These are phyloP conservation scores for Podotricha telesiphe DNA, from an alignment of 2,888 invertebrate genomes.

Conservation along the genomic window DNA sequence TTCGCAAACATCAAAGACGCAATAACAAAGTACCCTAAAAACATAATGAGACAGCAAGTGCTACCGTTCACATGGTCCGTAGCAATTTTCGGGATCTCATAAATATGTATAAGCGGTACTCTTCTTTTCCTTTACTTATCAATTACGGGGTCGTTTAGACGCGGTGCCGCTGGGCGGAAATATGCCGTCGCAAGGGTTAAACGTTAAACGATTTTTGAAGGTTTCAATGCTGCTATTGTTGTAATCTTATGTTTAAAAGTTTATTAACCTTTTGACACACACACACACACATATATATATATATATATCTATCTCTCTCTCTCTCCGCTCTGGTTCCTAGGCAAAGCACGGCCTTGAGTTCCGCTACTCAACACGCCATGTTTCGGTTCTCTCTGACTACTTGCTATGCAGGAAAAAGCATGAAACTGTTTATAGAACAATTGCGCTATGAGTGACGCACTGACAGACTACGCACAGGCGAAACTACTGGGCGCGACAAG, in stretches of 20 bases:
- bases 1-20: constrained; percentile 76
- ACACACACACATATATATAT: too few species aligned
- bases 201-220: constrained; percentile 44
- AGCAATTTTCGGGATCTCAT: constrained; percentile 79
- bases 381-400: too few species aligned
- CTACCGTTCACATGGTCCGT: constrained; percentile 79
- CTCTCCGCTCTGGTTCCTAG: too few species aligned
- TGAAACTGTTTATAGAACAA: too few species aligned
- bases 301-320: too few species aligned
- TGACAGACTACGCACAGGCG: too few species aligned
- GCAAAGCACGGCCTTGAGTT: too few species aligned
- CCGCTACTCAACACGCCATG: too few species aligned
- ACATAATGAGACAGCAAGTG: constrained; percentile 82
- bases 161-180: constrained; percentile 64
- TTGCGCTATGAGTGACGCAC: too few species aligned
- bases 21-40: constrained; percentile 80
- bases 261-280: background rate
- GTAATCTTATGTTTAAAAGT: constrained; percentile 39
- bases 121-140: constrained; percentile 84
- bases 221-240: constrained; percentile 45
- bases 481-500: too few species aligned
- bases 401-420: too few species aligned
- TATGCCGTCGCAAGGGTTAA: constrained; percentile 73
- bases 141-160: constrained; percentile 82
- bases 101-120: constrained; percentile 80